Evolutionary conservation across 1,140 invertebrate species (phyloP).

Genomic region (Venturia canescens): DNA sequence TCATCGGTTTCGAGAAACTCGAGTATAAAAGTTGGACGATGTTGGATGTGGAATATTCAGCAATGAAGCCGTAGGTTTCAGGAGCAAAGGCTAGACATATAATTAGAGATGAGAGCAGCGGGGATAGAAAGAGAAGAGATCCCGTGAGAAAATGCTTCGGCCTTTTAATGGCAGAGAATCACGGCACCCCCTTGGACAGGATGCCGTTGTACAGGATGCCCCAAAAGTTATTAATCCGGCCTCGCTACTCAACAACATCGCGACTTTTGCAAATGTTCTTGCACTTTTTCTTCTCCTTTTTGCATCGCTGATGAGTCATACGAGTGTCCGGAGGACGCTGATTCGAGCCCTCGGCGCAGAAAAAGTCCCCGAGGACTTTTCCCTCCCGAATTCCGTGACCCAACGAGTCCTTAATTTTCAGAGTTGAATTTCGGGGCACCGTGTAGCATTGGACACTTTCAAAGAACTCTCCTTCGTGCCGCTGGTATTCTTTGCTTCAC

Average conservation of each 20-base stretch:
- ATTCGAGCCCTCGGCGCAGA: too few relatives aligned
- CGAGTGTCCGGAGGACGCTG: too few relatives aligned
- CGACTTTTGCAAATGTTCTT: too few relatives aligned
- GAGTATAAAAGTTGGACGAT: slow-evolving; percentile 17
- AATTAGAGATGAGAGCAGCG: slow-evolving; percentile 67
- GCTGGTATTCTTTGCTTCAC: slow-evolving; percentile 11
- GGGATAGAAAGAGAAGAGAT: slow-evolving; percentile 54
- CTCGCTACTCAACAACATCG: too few relatives aligned
- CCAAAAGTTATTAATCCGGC: slow-evolving; percentile 45
- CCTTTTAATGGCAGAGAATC: slow-evolving; percentile 69
- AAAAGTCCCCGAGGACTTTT: not conserved
- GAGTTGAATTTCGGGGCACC: too few relatives aligned
- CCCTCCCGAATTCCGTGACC: not conserved
- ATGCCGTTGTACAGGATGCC: not conserved
- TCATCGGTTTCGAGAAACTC: slow-evolving; percentile 37
- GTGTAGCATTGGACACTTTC: too few relatives aligned
- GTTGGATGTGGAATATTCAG: slow-evolving; percentile 64
- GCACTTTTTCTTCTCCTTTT: too few relatives aligned
- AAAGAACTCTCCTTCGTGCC: slow-evolving; percentile 26
- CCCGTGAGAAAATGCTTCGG: slow-evolving; percentile 72
- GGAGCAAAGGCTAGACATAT: slow-evolving; percentile 73
- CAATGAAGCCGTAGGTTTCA: slow-evolving; percentile 72
- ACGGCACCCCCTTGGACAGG: slow-evolving; percentile 64
- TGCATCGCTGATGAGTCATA: too few relatives aligned
- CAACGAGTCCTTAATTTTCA: too few relatives aligned